Base-by-base conservation (phyloP, 2,113 vertebrate genomes). In the Oophaga pumilio region DNA sequence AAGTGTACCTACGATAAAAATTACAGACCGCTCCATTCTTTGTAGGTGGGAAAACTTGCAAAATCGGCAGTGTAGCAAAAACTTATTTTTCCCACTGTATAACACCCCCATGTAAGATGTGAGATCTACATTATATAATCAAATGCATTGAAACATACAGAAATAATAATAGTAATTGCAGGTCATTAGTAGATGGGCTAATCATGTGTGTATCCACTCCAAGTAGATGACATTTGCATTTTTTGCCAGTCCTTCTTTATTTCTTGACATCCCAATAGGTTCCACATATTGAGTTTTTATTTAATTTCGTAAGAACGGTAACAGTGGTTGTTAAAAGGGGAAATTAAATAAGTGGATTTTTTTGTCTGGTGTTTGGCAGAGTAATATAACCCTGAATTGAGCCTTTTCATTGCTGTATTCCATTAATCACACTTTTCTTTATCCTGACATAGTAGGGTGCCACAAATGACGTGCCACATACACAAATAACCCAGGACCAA, bases 391-490 rank as follows among this genome's bases (percentile, higher is more conserved):
- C 2, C 53, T 76, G 66, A 76, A 26, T 50, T 81, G 79, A 82
- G 53, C 59, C 43, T 26, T 82, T 43, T 87, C 69, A 74, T 53
- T 82, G 76, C 74, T 76, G 64, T 28, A 68, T 69, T 81, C 64
- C 50, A 71, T 87, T 81, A 87, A 87, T 81, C 76, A 71, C 26
- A 59, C 50, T 71, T 66, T 33, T 13, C 77, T 87, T 87, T 82
- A 82, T 87, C 28, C 68, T 11, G 57, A 56, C 86, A 82, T 79
- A 28, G 79, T 22, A 57, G 86, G 79, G 56, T 82, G 79, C 86
- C 62, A 18, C 6, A 26, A 59, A 20, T 71, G 56, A 73, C 50
- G 52, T 24, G 50, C 50, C 28, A 50, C 53, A 53, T 81, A 73
- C 53, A 81, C 64, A 81, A 87, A 76, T 82, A 82, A 82, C 52